phyloP scores from a whole-genome alignment of 2,888 invertebrate genomes.

The Cyclophora albipunctata region DNA sequence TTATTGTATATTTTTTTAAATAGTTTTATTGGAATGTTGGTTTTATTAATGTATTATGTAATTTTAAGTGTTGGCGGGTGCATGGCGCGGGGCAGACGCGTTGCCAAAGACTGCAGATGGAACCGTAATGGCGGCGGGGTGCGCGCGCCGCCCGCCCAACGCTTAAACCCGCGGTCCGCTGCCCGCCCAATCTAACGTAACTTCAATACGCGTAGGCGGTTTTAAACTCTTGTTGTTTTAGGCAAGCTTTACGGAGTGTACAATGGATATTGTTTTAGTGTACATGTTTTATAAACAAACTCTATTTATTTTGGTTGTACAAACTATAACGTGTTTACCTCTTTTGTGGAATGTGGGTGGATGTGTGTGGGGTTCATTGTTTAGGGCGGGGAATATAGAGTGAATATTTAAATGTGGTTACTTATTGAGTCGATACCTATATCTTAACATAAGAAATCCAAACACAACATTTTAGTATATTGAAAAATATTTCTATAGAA shows the following conservation, averaged over 20 bases:
- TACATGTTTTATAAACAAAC: constrained; percentile 3
- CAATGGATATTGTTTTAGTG: neutral
- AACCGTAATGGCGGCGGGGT: constrained; percentile 51
- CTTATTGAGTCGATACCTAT: no score
- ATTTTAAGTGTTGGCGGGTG: constrained; percentile 38
- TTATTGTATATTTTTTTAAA: constrained; percentile 19
- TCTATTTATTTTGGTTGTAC: no score
- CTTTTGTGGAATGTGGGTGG: no score
- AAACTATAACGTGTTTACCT: no score
- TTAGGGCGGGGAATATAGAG: no score
- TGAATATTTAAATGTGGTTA: no score
- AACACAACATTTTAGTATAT: no score
- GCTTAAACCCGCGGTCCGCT: constrained; percentile 30
- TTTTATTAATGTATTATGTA: constrained; percentile 38
- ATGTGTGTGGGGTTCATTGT: no score
- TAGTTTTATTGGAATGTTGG: constrained; percentile 4
- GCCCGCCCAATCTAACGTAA: constrained; percentile 5
- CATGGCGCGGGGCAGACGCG: constrained; percentile 61
- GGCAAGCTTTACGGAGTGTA: neutral
- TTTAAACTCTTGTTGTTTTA: neutral
- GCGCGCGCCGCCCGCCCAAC: constrained; percentile 70
- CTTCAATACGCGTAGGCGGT: constrained; percentile 1
- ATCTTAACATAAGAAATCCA: no score
- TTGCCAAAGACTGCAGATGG: constrained; percentile 61
- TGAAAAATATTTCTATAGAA: no score